These are phyloP conservation scores for Augiades crinisus DNA, from an alignment of 2,888 invertebrate species.

Conservation along the genomic window DNA sequence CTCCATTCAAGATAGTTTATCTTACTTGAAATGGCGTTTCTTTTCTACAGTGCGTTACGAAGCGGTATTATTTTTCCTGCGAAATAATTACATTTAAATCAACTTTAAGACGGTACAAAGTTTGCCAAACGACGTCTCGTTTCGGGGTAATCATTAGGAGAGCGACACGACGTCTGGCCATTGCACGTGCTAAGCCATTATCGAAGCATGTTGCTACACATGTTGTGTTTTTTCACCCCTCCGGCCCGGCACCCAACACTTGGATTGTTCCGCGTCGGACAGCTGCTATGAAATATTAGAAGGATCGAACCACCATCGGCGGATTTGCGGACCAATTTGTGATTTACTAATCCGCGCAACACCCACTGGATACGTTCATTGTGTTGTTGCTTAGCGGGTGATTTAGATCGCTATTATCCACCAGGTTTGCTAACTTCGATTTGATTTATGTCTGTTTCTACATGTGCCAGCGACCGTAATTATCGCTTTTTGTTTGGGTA, in stretches of 20 bases:
- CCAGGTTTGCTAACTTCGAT: slow-evolving; percentile 56
- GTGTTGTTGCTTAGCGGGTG: slow-evolving; percentile 63
- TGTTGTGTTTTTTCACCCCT: slow-evolving; percentile 60
- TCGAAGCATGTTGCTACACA: slow-evolving; percentile 45
- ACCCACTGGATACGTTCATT: slow-evolving; percentile 66
- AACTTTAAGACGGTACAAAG: neutral
- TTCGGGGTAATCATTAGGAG: slow-evolving; percentile 38
- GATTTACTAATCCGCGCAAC: slow-evolving; percentile 59
- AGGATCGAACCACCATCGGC: slow-evolving; percentile 42
- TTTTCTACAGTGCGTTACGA: too few relatives aligned
- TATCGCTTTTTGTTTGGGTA: slow-evolving; percentile 38
- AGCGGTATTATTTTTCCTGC: too few relatives aligned
- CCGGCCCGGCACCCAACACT: slow-evolving; percentile 61
- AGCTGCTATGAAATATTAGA: slow-evolving; percentile 65
- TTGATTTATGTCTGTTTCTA: slow-evolving; percentile 55
- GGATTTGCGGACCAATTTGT: slow-evolving; percentile 55
- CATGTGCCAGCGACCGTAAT: slow-evolving; percentile 41
- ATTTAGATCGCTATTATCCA: slow-evolving; percentile 63
- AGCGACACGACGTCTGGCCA: slow-evolving; percentile 48
- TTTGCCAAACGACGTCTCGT: neutral
- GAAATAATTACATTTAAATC: too few relatives aligned
- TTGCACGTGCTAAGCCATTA: slow-evolving; percentile 54
- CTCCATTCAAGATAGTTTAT: too few relatives aligned
- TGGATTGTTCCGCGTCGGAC: slow-evolving; percentile 59
- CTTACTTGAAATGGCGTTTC: too few relatives aligned